A percentile compares a stretch with the other conserved stretches of the same genome.
Evolutionary conservation across 2,113 vertebrate species (phyloP).

Genomic region (Chionis minor): DNA sequence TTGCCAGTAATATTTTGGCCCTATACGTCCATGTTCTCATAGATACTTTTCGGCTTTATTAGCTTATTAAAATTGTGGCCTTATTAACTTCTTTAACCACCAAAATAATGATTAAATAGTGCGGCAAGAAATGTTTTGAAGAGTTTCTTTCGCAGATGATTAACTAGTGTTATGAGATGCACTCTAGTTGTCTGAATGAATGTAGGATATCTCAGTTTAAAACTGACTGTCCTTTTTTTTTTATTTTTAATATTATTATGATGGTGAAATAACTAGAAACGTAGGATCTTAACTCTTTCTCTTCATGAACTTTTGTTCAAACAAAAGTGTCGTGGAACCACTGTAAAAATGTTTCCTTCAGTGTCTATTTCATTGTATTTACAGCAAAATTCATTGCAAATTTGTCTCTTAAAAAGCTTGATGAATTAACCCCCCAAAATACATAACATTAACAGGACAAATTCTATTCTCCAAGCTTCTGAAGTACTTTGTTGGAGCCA

Average conservation of each 20-base stretch:
- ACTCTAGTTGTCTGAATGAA: neutral
- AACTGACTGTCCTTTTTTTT: neutral
- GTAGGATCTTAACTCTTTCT: neutral
- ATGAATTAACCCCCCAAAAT: neutral
- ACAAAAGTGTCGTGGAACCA: neutral
- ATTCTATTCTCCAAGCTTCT: neutral
- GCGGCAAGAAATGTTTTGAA: neutral
- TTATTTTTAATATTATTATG: neutral
- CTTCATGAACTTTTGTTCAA: neutral
- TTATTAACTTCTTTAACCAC: neutral
- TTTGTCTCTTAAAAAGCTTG: neutral
- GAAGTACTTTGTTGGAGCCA: neutral
- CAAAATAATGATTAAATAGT: neutral
- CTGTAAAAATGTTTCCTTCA: fast-evolving
- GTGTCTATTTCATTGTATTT: neutral
- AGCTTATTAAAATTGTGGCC: neutral
- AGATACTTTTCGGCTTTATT: neutral
- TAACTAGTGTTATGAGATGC: neutral
- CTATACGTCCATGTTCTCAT: neutral
- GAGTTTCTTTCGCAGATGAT: neutral
- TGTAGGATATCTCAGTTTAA: neutral
- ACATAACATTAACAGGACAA: neutral
- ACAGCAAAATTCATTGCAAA: neutral
- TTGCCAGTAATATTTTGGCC: neutral
- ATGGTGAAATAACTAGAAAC: neutral